phyloP scores from a whole-genome alignment of 2,888 invertebrate genomes.

The Drosophila anceps region DNA sequence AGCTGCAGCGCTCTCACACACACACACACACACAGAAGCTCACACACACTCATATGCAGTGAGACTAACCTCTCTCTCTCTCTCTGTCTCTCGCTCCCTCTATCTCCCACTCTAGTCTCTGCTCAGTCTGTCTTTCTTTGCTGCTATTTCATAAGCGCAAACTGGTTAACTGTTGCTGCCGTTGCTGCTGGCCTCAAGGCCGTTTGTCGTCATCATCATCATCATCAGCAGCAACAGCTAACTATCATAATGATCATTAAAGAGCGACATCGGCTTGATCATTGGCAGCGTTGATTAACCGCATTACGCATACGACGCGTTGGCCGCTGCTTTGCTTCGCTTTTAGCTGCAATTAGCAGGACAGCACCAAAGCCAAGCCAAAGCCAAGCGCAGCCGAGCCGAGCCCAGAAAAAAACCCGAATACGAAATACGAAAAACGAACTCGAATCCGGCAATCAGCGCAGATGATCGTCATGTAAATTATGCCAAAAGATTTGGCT shows the following conservation, averaged over 20 bases:
- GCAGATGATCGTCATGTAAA: slow-evolving; percentile 61
- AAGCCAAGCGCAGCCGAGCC: slow-evolving; percentile 11
- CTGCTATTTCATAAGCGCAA: slow-evolving; percentile 71
- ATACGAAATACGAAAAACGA: slow-evolving; percentile 6
- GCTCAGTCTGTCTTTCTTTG: slow-evolving; percentile 42
- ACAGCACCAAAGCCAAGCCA: slow-evolving; percentile 42
- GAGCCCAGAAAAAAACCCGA: slow-evolving; percentile 6
- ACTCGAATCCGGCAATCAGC: slow-evolving; percentile 51
- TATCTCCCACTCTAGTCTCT: slow-evolving; percentile 2
- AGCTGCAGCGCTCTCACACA: slow-evolving; percentile 7
- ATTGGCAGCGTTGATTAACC: slow-evolving; percentile 69
- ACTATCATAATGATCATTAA: slow-evolving; percentile 18
- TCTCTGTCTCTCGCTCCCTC: slow-evolving; percentile 6
- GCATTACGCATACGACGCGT: slow-evolving; percentile 76
- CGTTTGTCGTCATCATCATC: slow-evolving; percentile 51
- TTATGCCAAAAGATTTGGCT: slow-evolving; percentile 63
- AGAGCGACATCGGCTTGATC: slow-evolving; percentile 22
- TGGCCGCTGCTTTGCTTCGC: slow-evolving; percentile 50
- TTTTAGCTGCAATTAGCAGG: slow-evolving; percentile 77
- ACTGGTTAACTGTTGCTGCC: slow-evolving; percentile 62
- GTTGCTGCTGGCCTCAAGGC: slow-evolving; percentile 69
- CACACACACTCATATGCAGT: no score
- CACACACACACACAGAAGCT: slow-evolving; percentile 1
- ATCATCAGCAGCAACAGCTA: neutral
- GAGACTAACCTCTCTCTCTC: slow-evolving; percentile 5